Evolutionary conservation across 2,797 vertebrate species (phyloP), one percentile per base, ranked within the genome.

Genomic region (Poecilia wingei): DNA sequence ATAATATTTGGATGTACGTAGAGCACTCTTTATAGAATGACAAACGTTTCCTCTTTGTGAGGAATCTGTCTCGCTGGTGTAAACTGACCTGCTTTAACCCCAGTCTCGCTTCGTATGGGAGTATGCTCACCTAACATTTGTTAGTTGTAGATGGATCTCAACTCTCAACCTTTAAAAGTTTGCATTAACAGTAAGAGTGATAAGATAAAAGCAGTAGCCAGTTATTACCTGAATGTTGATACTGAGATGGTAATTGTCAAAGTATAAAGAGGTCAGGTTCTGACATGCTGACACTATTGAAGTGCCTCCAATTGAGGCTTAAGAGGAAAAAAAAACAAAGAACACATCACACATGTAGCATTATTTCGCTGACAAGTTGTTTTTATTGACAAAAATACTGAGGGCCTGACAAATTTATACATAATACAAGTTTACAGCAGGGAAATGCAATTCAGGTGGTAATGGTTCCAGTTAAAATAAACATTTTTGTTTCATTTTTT

Each of bases 51-150:
- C 75, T 85, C 88, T 79, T 47, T 75, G 75, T 87, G 82, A 78
- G 84, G 74, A 91, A 89, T 93, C 85, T 92, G 86, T 93, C 87
- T 90, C 84, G 85, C 74, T 55, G 68, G 87, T 75, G 79, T 84
- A 59, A 87, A 9, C 70, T 78, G 88, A 84, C 91, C 86, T 86
- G 79, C 33, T 83, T 80, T 93, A 91, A 91, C 87, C 88, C 28
- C 75, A 68, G 28, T 74, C 46, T 79, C 79, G 73, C 70, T 85
- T 87, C 77, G 82, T 80, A 71, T 84, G 59, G 18, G 74, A 57
- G 51, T 64, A 25, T 55, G n/a, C 84, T 74, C 74, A 84, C 73
- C 55, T 59, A 47, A 76, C 47, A 41, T 39, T 55, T 41, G 3
- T 33, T 68, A n/a, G 75, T 51, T 39, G 51, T 20, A 4, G 41